phyloP scores from a whole-genome alignment of 2,797 vertebrate genomes.

The Gallirallus australis region DNA sequence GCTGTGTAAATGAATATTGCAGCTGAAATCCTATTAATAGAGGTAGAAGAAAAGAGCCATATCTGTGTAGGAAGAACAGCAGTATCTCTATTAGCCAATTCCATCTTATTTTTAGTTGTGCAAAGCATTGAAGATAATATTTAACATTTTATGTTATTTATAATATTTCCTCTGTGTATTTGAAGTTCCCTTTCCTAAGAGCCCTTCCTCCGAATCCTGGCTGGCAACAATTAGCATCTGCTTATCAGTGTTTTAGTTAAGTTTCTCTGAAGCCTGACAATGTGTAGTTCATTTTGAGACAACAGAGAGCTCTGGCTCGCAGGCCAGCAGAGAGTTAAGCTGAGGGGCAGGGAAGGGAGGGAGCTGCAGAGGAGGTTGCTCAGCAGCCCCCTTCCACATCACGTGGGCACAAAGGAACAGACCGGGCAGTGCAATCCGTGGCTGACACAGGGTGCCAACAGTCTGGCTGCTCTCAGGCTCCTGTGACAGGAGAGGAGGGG shows the following conservation, averaged over 20 bases:
- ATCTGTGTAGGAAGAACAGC: background rate
- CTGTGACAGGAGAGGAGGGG: background rate
- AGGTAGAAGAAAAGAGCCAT: conserved; percentile 16
- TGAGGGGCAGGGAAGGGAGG: background rate
- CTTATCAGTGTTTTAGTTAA: background rate
- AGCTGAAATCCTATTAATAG: conserved; percentile 39
- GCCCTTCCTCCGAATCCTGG: background rate
- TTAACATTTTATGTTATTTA: background rate
- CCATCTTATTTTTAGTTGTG: background rate
- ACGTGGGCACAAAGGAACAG: background rate
- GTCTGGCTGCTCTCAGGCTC: background rate
- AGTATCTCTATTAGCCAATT: background rate
- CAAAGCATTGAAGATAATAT: background rate
- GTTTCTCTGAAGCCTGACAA: background rate
- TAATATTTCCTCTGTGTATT: background rate
- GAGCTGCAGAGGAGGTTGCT: background rate
- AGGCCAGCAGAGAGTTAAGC: background rate
- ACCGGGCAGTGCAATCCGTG: background rate
- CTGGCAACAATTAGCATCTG: background rate
- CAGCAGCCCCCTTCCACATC: background rate
- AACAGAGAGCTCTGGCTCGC: background rate
- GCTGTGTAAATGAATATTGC: background rate
- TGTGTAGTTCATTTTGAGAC: background rate
- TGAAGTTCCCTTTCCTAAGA: background rate
- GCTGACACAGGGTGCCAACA: background rate